Percentiles rank a stretch among this genome's conserved stretches.
Evolutionary conservation across 23 tunicate species (phyloP).

Genomic region (Ascidia mentula): DNA sequence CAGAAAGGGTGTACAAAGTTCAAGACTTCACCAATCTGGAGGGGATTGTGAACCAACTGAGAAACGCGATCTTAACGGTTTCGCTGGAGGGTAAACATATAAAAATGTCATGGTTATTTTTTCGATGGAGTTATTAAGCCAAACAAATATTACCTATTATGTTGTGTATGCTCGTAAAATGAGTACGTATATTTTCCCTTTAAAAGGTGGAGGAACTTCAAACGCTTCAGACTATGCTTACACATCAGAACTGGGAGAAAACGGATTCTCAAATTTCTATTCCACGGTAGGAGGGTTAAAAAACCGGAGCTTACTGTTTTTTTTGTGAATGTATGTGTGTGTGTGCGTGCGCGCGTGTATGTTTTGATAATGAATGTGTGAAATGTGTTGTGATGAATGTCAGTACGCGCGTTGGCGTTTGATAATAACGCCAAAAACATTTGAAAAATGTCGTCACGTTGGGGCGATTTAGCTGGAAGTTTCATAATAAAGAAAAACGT

Average conservation of each 20-base stretch:
- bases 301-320: neutral
- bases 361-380: neutral
- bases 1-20: constrained; percentile 16
- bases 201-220: too few species aligned
- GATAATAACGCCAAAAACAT: too few species aligned
- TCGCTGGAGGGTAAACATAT: constrained; percentile 18
- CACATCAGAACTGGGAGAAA: neutral
- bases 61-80: constrained; percentile 8
- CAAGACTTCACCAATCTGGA: constrained; percentile 14
- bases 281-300: neutral
- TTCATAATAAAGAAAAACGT: too few species aligned
- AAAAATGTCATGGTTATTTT: too few species aligned
- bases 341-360: neutral
- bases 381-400: too few species aligned
- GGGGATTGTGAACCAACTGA: constrained; percentile 1
- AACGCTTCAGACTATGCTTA: neutral
- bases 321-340: neutral
- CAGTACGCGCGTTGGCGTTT: too few species aligned
- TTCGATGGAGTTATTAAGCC: too few species aligned
- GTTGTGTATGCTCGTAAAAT: too few species aligned
- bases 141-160: too few species aligned
- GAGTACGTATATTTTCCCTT: too few species aligned
- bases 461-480: too few species aligned
- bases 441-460: too few species aligned
- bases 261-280: neutral